Evolutionary conservation across 2,888 invertebrate genomes (phyloP).

Genomic region (Tenthredo notha): DNA sequence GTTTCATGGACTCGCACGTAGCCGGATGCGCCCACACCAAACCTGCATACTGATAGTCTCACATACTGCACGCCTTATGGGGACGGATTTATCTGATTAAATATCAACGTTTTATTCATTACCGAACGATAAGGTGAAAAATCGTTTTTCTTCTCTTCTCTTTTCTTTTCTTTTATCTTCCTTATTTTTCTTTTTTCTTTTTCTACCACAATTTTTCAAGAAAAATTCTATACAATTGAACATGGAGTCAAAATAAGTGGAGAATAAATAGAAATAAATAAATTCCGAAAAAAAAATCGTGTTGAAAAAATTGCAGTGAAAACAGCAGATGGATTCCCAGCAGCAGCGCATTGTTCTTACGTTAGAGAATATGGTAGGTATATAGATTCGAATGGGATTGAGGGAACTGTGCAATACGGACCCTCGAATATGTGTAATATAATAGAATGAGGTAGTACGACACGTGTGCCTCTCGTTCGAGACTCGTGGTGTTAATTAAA

Average conservation of each 20-base stretch:
- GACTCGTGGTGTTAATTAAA: conserved; percentile 70
- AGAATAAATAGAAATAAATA: not conserved
- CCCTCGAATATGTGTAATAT: conserved; percentile 7
- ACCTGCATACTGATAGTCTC: conserved; percentile 74
- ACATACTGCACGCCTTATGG: conserved; percentile 1
- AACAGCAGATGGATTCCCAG: conserved; percentile 29
- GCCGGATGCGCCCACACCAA: conserved; percentile 75
- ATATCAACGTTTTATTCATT: not conserved
- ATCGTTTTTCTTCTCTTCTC: not conserved
- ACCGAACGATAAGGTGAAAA: not conserved
- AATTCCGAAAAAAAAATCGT: not conserved
- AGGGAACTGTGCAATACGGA: not conserved
- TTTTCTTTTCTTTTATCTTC: too few relatives aligned
- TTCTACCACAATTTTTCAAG: too few relatives aligned
- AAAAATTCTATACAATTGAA: too few relatives aligned
- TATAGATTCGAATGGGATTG: not conserved
- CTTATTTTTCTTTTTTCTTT: too few relatives aligned
- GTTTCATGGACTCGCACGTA: conserved; percentile 43
- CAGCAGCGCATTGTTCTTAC: conserved; percentile 61
- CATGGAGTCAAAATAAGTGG: too few relatives aligned
- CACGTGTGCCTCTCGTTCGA: conserved; percentile 65
- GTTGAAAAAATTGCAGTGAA: not conserved
- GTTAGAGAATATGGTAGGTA: not conserved
- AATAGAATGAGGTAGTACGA: conserved; percentile 53
- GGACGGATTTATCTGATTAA: conserved; percentile 23